Base-by-base conservation (phyloP, 2,888 invertebrate genomes). In the Pandemis heparana region DNA sequence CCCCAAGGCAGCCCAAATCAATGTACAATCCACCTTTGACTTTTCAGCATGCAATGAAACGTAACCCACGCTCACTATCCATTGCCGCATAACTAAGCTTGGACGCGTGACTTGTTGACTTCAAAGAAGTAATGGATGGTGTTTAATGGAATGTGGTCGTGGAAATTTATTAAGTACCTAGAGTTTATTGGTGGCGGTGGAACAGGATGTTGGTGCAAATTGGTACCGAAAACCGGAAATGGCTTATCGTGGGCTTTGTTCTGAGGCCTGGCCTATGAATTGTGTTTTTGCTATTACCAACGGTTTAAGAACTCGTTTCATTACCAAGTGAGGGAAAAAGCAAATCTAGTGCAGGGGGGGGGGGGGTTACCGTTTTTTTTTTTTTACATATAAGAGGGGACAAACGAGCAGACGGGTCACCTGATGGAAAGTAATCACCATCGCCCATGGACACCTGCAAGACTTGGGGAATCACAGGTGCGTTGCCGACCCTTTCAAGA, bases 211-310 rank as follows among this genome's bases (percentile, higher is more conserved):
- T 70, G 74, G 73, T 64, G 76, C 75, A 77, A 74, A 76, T 66
- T 59, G 65, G 75, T 75, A 72, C 73, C 76, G 74, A 74, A 74
- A 72, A 70, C 69, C 76, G 78, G 78, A 77, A 77, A 77, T 78
- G 75, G 76, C 77, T 75, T 77, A 77, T 77, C 76, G 75, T 63
- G 16, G 64, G 69, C 64, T 69, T 72, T 70, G 69, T 72, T 41
- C 48, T 32, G 61, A 59, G 72, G 16, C 46, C 56, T 64, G 60
- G 72, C 61, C 65, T 65, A 70, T 66, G 68, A 69, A 69, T 68
- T 72, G 72, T 72, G 68, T 72, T 68, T 48, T 48, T 53, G 48
- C 43, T 9, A 53, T 14, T 61, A 64, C 69, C 38, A 60, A 60
- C 10, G 63, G 69, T 64, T 69, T 12, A n/a, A 41, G 59, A 68